Evolutionary conservation across 2,888 invertebrate species (phyloP).

Genomic region (Pandemis heparana): DNA sequence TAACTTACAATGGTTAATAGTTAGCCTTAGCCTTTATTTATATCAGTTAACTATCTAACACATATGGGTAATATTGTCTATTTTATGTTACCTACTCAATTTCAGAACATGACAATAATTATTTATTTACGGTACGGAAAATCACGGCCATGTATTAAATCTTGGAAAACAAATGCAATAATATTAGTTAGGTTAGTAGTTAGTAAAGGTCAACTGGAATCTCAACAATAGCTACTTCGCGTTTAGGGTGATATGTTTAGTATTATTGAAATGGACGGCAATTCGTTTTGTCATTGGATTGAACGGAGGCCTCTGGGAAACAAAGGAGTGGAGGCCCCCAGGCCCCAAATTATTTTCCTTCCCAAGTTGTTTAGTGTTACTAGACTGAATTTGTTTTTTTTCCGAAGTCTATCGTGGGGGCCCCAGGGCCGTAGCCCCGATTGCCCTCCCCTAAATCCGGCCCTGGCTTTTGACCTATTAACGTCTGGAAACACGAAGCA

Average conservation of each 20-base stretch:
- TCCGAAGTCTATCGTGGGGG: no score
- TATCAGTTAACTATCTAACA: neutral
- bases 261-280: neutral
- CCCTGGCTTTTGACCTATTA: no score
- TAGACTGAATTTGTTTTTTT: no score
- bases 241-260: neutral
- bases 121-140: constrained; percentile 9
- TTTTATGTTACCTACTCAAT: neutral
- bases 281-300: neutral
- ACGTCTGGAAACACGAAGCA: no score
- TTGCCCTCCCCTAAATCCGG: no score
- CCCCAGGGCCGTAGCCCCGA: no score
- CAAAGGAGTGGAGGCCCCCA: no score
- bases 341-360: no score
- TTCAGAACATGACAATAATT: constrained; percentile 42
- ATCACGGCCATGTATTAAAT: constrained; percentile 1
- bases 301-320: no score
- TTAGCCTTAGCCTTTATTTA: neutral
- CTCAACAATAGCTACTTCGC: neutral
- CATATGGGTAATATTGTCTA: neutral
- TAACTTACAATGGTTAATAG: neutral
- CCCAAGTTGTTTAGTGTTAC: no score
- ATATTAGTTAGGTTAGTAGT: neutral
- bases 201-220: neutral
- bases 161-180: neutral